Base-by-base conservation (phyloP, 2,888 invertebrate genomes). In the Melitaea athalia region DNA sequence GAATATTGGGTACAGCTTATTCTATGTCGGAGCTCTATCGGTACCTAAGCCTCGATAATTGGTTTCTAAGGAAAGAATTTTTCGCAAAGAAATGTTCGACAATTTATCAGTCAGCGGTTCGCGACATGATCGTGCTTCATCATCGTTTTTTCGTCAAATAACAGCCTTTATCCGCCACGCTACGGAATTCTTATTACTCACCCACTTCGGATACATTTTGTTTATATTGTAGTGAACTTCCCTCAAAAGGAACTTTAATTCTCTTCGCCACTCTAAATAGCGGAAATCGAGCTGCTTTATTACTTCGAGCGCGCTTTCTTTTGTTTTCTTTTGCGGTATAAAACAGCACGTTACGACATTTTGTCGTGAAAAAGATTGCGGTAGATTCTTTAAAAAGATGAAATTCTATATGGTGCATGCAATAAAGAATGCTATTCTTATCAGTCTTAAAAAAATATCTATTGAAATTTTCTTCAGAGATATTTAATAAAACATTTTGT, bases 111-210 rank as follows among this genome's bases (percentile, higher is more conserved):
- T 85, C 85, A 83, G 85, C 79, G 81, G 82, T 83, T 84, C 80
- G 81, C 76, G 85, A 83, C 85, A 85, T 87, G 87, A 86, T 87
- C 87, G 86, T 85, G 88, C 86, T 88, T 86, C 88, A 89, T 91
- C 88, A 90, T 89, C 85, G 85, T 87, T 89, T 89, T 87, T 86
- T 84, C 82, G 81, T 83, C 84, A 86, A 87, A 81, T 83, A 81
- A 80, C 81, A 78, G 77, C 80, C 78, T 79, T 79, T 77, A 77
- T 80, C 80, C 81, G 76, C 83, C 78, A 77, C 78, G 76, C 81
- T 80, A 81, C 80, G 82, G 85, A 89, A 86, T 89, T 86, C 85
- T 85, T 87, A 89, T 89, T 89, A 81, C 79, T 78, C 77, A 85
- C 85, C 81, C 79, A 78, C 82, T 81, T 80, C 82, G 79, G 82